A percentile compares a stretch with the other conserved stretches of the same genome.
Conservation (phyloP, 2,888 invertebrate genomes). For the Chelonus formosanus region DNA sequence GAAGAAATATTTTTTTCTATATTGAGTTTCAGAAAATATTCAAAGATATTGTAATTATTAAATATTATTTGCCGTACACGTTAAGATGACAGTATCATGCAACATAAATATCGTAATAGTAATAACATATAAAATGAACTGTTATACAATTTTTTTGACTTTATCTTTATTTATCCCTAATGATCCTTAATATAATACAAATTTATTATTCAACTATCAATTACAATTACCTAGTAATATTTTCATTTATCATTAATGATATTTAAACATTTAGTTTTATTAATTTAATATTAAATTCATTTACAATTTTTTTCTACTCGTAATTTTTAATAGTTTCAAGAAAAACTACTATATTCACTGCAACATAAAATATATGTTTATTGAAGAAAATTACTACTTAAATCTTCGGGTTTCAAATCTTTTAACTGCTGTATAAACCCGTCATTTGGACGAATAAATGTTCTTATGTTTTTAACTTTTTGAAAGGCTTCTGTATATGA, state of each 20-base stretch:
- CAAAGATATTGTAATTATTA: conserved; percentile 38
- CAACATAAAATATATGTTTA: too few relatives aligned
- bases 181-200: neutral
- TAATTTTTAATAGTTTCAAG: neutral
- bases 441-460: conserved; percentile 79
- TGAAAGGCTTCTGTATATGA: conserved; percentile 73
- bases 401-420: conserved; percentile 21
- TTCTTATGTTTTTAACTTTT: conserved; percentile 74
- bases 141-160: neutral
- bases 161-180: neutral
- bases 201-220: neutral
- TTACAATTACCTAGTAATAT: too few relatives aligned
- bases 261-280: too few relatives aligned
- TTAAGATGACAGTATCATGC: conserved; percentile 32
- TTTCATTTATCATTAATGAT: too few relatives aligned
- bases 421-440: conserved; percentile 81
- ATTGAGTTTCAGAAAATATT: conserved; percentile 38
- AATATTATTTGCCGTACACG: conserved; percentile 34
- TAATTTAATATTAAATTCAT: neutral
- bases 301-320: neutral
- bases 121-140: conserved; percentile 9
- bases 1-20: conserved; percentile 29
- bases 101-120: conserved; percentile 16
- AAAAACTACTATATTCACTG: too few relatives aligned
- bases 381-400: neutral